These are phyloP conservation scores for Pagetopsis macropterus DNA, from an alignment of 2,797 vertebrate species.

Conservation along the genomic window DNA sequence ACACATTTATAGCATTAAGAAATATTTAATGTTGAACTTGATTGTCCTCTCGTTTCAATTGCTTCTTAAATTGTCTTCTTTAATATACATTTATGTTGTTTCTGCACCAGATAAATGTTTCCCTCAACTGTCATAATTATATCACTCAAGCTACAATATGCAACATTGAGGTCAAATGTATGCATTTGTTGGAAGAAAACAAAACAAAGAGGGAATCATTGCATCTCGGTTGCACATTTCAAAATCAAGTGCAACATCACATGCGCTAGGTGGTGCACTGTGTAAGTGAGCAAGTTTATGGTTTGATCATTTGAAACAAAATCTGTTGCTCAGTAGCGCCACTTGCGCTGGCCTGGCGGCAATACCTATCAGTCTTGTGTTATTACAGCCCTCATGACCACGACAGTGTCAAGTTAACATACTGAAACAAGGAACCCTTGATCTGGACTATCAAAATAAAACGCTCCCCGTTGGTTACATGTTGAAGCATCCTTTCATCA, in stretches of 20 bases:
- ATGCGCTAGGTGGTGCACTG: constrained; percentile 84
- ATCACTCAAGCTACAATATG: neutral
- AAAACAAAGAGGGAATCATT: constrained; percentile 50
- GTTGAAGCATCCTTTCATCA: too few species aligned
- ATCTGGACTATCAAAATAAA: constrained; percentile 53
- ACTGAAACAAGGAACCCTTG: neutral
- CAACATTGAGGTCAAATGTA: constrained; percentile 17
- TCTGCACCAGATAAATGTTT: neutral
- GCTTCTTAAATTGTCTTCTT: neutral
- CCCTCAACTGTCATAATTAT: neutral
- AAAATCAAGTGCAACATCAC: constrained; percentile 66
- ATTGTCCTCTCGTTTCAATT: constrained; percentile 1
- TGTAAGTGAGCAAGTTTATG: constrained; percentile 78
- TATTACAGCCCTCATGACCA: constrained; percentile 91
- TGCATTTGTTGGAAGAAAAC: constrained; percentile 27
- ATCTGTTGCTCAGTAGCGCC: constrained; percentile 85
- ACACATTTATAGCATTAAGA: neutral
- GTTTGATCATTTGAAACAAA: constrained; percentile 78
- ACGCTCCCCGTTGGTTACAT: accelerated
- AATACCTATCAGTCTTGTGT: constrained; percentile 80
- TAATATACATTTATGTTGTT: neutral
- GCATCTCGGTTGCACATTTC: constrained; percentile 51
- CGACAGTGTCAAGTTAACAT: constrained; percentile 46
- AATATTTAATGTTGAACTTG: neutral
- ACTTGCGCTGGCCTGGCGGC: constrained; percentile 82